Percentiles rank a stretch among this genome's conserved stretches.
phyloP scores from a whole-genome alignment of 2,888 invertebrate species.

The Molorchus minor region DNA sequence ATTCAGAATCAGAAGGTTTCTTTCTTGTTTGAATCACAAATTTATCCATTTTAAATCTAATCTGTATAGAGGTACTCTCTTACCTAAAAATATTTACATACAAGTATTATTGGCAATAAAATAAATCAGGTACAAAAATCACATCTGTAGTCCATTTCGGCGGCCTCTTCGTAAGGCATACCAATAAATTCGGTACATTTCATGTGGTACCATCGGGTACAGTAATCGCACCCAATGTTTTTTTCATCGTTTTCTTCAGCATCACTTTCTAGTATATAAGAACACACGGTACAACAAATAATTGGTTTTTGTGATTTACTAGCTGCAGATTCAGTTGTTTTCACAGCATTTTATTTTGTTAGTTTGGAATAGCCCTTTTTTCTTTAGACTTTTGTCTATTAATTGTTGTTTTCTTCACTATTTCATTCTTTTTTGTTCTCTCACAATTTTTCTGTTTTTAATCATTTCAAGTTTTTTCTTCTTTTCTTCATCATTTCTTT shows the following conservation, averaged over 20 bases:
- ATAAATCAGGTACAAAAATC: background rate
- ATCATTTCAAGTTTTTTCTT: background rate
- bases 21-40: no score
- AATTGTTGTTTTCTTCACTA: background rate
- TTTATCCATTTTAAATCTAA: no score
- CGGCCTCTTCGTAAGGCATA: conserved; percentile 21
- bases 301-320: background rate
- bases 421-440: background rate
- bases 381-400: background rate
- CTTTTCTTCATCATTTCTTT: conserved; percentile 10
- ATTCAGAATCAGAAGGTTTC: no score
- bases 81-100: no score
- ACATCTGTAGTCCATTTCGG: conserved; percentile 13
- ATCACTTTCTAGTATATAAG: conserved; percentile 22
- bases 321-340: background rate
- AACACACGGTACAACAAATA: conserved; percentile 4
- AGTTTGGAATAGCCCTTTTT: background rate
- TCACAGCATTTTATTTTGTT: background rate
- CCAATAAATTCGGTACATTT: conserved; percentile 27
- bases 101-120: no score
- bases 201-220: conserved; percentile 26
- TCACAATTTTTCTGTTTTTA: background rate
- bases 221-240: conserved; percentile 29
- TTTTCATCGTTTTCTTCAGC: conserved; percentile 28
- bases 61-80: no score